phyloP scores from a whole-genome alignment of 2,113 vertebrate species.

The Leiothrix lutea region DNA sequence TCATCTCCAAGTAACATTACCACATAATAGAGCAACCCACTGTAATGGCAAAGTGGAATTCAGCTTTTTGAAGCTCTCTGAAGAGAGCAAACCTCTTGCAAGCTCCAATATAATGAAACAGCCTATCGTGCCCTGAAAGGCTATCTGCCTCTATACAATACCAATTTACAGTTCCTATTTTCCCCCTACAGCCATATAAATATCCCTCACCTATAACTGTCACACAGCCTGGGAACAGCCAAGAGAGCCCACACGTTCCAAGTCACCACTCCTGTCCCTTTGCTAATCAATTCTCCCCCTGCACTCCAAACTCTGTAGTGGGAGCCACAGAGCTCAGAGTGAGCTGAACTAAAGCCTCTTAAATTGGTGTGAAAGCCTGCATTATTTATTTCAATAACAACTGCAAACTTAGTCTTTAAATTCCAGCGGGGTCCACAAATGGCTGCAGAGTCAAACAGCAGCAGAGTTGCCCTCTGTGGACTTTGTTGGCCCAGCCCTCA shows the following conservation, averaged over 20 bases:
- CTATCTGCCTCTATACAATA: neutral
- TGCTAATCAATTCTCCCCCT: neutral
- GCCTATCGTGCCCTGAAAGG: neutral
- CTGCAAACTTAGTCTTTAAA: neutral
- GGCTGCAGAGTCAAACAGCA: neutral
- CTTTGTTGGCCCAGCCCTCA: neutral
- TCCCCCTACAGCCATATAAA: neutral
- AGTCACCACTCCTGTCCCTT: neutral
- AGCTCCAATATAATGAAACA: neutral
- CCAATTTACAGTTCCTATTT: slow-evolving; percentile 22
- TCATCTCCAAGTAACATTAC: neutral
- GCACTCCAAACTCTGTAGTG: neutral
- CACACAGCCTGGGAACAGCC: neutral
- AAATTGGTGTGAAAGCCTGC: neutral
- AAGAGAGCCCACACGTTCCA: fast-evolving
- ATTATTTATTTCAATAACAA: neutral
- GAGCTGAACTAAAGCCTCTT: neutral
- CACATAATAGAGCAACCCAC: slow-evolving; percentile 9
- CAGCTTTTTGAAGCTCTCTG: slow-evolving; percentile 25
- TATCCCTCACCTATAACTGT: neutral
- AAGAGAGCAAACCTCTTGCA: neutral
- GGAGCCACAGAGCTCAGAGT: neutral
- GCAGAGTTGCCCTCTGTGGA: neutral
- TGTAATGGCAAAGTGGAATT: slow-evolving; percentile 1
- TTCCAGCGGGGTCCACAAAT: neutral